Evolutionary conservation across 2,113 vertebrate species (phyloP), one percentile per base, ranked within the genome.

Genomic region (Sturnus vulgaris): DNA sequence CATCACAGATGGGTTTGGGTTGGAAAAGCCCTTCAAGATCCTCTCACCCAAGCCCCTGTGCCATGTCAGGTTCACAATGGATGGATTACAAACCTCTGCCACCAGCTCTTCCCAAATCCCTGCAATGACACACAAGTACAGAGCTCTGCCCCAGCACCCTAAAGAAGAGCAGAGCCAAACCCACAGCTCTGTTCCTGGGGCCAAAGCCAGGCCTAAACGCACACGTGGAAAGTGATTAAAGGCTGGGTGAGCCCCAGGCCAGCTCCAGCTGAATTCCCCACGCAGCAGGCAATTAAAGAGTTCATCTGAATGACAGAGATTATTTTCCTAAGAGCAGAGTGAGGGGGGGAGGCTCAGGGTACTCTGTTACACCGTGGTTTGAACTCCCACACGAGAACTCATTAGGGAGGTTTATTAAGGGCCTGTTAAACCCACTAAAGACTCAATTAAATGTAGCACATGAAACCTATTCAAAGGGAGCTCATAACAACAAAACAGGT

Each of bases 401-500:
- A 91, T 96, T 95, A 96, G 85, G 68, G 50, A 92, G 42, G 27
- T 77, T 96, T 73, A 94, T 95, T 86, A 90, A n/a, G 71, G 50
- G 50, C 24, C 63, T 56, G 61, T 86, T 73, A 91, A 70, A 22
- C 79, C 42, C 64, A 37, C 87, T 85, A 77, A 84, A 64, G 81
- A 66, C 63, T 91, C 91, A 88, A 91, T 95, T 94, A 95, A 93
- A 86, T 10, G 59, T 17, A 95, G 63, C 75, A 76, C 84, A 72
- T 4, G 17, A 82, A 94, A 89, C 25, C 91, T 39, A 65, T 68
- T 87, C 84, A 89, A 80, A 92, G 8, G 1, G 14, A 82, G 82
- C 59, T 37, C 39, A 0, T 35, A 79, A 69, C 65, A 91, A 91
- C 63, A 88, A 24, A 63, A 28, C 39, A 56, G 92, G 93, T 82